phyloP scores from a whole-genome alignment of 2,888 invertebrate genomes.

The Pycnomerus fuliginosus region DNA sequence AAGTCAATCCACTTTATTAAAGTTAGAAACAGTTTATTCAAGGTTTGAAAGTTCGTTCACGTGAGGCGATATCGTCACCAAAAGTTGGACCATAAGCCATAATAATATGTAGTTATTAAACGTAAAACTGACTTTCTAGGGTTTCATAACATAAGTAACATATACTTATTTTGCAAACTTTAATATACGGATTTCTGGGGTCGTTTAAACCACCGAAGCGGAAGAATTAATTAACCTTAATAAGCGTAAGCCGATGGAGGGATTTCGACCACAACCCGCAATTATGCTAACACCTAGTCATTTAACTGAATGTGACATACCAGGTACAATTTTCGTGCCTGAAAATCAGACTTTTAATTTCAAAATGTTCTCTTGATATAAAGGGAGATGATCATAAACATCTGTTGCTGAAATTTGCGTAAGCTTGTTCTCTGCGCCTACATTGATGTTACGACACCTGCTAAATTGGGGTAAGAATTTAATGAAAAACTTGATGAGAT shows the following conservation, averaged over 20 bases:
- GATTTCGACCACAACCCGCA: slow-evolving; percentile 19
- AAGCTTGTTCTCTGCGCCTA: slow-evolving; percentile 28
- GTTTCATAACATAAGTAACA: slow-evolving; percentile 4
- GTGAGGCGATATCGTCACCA: neutral
- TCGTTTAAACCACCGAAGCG: slow-evolving; percentile 4
- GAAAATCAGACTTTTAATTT: slow-evolving; percentile 12
- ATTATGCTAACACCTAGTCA: slow-evolving; percentile 16
- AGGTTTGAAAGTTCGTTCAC: too few species aligned
- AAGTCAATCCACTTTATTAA: slow-evolving; percentile 1
- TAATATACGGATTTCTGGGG: neutral
- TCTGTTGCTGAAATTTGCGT: slow-evolving; percentile 32
- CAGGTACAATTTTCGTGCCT: slow-evolving; percentile 7
- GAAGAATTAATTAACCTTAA: slow-evolving; percentile 21
- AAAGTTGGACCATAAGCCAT: neutral
- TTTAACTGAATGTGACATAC: slow-evolving; percentile 18
- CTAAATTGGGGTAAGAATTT: slow-evolving; percentile 26
- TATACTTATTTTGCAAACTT: slow-evolving; percentile 1
- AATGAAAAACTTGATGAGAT: slow-evolving; percentile 30
- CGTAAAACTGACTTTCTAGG: too few species aligned
- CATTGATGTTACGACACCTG: slow-evolving; percentile 31
- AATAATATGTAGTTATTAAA: neutral
- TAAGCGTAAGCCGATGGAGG: slow-evolving; percentile 15
- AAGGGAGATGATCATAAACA: slow-evolving; percentile 30
- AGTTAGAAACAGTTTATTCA: too few species aligned
- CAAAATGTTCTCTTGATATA: slow-evolving; percentile 24